phyloP scores from a whole-genome alignment of 1,140 invertebrate genomes.

The Condylostylus longicornis region DNA sequence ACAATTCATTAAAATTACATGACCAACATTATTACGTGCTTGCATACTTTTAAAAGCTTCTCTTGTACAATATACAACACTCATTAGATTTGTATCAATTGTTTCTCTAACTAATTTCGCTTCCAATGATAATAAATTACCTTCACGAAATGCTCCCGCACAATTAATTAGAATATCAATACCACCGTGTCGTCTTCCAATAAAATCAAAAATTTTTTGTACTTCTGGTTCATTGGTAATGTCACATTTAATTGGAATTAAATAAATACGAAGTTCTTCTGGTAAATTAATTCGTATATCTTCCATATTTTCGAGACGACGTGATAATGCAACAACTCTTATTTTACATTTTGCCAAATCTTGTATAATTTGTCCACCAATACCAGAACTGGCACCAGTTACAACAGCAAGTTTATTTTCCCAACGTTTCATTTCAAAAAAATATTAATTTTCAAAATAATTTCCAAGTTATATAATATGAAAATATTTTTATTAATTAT shows the following conservation, averaged over 20 bases:
- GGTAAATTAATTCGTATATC: conserved; percentile 22
- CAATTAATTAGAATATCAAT: conserved; percentile 61
- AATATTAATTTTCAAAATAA: too few species aligned
- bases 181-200: conserved; percentile 42
- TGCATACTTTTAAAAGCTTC: conserved; percentile 52
- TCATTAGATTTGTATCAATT: conserved; percentile 55
- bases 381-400: conserved; percentile 56
- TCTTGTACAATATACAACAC: conserved; percentile 45
- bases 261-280: conserved; percentile 18
- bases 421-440: conserved; percentile 59
- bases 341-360: conserved; percentile 43
- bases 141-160: conserved; percentile 40
- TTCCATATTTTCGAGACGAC: conserved; percentile 42
- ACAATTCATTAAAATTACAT: conserved; percentile 57
- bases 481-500: too few species aligned
- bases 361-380: conserved; percentile 44
- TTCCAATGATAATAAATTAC: conserved; percentile 27
- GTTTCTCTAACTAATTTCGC: conserved; percentile 33
- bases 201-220: conserved; percentile 45
- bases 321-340: conserved; percentile 51
- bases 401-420: conserved; percentile 49
- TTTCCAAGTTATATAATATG: too few species aligned
- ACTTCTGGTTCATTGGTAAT: conserved; percentile 50
- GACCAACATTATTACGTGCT: conserved; percentile 44
- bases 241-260: conserved; percentile 44